These are phyloP conservation scores for Polyodon spathula DNA, from an alignment of 2,113 vertebrate species.

Conservation along the genomic window DNA sequence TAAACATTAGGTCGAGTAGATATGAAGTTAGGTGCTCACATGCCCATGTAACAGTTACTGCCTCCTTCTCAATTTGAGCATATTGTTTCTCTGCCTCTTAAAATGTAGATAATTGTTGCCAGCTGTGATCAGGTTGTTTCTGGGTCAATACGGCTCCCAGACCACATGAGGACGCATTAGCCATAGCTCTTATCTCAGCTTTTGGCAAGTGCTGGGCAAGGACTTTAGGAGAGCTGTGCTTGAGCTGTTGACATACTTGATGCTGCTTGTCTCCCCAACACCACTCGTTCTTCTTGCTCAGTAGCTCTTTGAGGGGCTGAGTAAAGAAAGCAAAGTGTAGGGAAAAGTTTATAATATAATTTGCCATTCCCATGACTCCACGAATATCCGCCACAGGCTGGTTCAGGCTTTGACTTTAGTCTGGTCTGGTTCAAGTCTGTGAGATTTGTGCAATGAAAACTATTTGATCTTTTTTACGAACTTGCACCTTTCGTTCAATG, in stretches of 20 bases:
- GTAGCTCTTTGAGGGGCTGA: conserved; percentile 6
- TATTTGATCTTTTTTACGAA: not conserved
- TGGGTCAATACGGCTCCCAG: conserved; percentile 13
- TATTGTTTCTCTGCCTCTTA: conserved; percentile 12
- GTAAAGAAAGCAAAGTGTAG: conserved; percentile 13
- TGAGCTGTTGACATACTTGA: conserved; percentile 13
- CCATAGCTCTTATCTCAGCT: conserved; percentile 5
- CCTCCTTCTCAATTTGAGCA: conserved; percentile 15
- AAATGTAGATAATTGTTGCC: conserved; percentile 14
- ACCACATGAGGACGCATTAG: conserved; percentile 12
- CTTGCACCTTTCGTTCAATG: no score
- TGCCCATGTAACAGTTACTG: conserved; percentile 3
- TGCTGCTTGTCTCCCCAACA: conserved; percentile 14
- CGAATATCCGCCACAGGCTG: conserved; percentile 8
- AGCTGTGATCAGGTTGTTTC: conserved; percentile 12
- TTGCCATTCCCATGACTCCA: conserved; percentile 21
- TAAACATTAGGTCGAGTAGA: conserved; percentile 11
- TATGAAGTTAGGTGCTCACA: conserved; percentile 14
- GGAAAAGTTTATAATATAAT: conserved; percentile 14
- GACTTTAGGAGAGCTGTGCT: conserved; percentile 14
- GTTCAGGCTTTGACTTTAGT: conserved; percentile 11
- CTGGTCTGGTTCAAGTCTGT: conserved; percentile 14
- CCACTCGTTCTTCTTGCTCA: conserved; percentile 10
- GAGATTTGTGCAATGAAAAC: no score
- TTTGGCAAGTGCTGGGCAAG: conserved; percentile 12